Conservation (phyloP, 2,113 vertebrate genomes). For the Setophaga petechia region DNA sequence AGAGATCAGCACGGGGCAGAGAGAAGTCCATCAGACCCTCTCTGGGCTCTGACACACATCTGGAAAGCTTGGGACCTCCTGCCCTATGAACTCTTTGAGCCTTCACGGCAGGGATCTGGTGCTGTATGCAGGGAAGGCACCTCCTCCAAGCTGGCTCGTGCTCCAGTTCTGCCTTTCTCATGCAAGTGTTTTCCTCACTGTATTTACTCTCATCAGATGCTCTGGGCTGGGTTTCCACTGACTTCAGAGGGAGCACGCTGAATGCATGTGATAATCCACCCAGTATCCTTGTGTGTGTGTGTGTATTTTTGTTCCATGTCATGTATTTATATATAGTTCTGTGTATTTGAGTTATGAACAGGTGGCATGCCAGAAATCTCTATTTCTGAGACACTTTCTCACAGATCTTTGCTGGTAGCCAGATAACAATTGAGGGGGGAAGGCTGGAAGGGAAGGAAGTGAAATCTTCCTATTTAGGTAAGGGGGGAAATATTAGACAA, state of each 20-base stretch:
- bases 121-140: neutral
- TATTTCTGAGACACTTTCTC: constrained; percentile 36
- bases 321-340: constrained; percentile 60
- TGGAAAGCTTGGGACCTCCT: constrained; percentile 33
- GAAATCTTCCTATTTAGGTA: neutral
- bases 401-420: constrained; percentile 12
- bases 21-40: constrained; percentile 36
- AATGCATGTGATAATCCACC: constrained; percentile 35
- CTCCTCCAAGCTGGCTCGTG: constrained; percentile 1
- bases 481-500: neutral
- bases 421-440: constrained; percentile 37
- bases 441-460: constrained; percentile 33
- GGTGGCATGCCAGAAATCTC: constrained; percentile 49
- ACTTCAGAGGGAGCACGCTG: constrained; percentile 7
- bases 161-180: neutral
- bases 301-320: constrained; percentile 50
- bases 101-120: neutral
- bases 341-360: constrained; percentile 53
- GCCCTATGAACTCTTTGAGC: neutral
- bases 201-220: constrained; percentile 7
- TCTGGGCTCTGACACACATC: constrained; percentile 27
- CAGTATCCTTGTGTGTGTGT: constrained; percentile 16
- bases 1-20: constrained; percentile 28
- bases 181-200: neutral
- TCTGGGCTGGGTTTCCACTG: constrained; percentile 28